phyloP scores from a whole-genome alignment of 2,113 vertebrate genomes.

The Bettongia penicillata region DNA sequence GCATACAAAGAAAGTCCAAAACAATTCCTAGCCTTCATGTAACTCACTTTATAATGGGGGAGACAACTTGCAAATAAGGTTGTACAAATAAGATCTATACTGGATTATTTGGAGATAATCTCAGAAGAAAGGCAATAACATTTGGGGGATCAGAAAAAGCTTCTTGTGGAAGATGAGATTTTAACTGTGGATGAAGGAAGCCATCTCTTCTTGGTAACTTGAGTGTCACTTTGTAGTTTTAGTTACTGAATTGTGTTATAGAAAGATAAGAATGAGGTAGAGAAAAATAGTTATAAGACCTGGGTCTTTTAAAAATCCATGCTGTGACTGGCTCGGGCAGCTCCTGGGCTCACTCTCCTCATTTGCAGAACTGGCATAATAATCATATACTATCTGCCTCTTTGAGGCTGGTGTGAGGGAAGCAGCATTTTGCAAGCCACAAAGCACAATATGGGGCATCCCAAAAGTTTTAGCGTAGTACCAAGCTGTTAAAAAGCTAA shows the following conservation, averaged over 20 bases:
- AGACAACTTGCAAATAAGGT: not conserved
- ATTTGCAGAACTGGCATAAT: not conserved
- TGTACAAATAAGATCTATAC: not conserved
- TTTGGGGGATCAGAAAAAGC: not conserved
- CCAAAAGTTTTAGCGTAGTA: not conserved
- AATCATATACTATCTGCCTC: not conserved
- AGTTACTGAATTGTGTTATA: not conserved
- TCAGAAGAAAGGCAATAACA: not conserved
- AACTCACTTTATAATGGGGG: not conserved
- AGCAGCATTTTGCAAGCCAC: not conserved
- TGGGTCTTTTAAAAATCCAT: not conserved
- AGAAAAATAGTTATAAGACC: not conserved
- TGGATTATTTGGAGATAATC: not conserved
- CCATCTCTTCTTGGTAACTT: not conserved
- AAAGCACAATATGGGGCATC: not conserved
- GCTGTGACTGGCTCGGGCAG: not conserved
- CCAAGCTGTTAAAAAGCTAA: not conserved
- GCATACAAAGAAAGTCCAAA: not conserved
- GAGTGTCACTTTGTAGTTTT: not conserved
- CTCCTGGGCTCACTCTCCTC: not conserved
- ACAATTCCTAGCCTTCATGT: not conserved
- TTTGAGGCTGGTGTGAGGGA: not conserved
- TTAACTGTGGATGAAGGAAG: not conserved
- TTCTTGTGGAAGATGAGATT: not conserved
- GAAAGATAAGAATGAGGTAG: not conserved